Evolutionary conservation across 1,140 invertebrate genomes (phyloP).

Genomic region (Araneus ventricosus): DNA sequence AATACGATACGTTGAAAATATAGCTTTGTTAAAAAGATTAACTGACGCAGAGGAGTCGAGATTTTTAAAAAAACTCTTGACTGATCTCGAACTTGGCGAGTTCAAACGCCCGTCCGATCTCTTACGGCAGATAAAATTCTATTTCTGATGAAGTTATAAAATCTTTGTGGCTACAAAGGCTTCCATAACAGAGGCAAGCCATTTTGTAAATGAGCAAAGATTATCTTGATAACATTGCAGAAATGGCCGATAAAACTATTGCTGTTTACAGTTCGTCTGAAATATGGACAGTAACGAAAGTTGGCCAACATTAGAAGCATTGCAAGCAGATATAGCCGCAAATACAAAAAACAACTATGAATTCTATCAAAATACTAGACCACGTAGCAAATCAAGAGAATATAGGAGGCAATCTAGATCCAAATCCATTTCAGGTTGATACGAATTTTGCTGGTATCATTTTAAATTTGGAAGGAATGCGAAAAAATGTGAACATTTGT

Average conservation of each 20-base stretch:
- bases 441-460: no score
- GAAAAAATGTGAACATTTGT: no score
- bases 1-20: not conserved
- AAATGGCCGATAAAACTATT: constrained; percentile 14
- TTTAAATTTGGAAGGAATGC: no score
- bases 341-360: no score
- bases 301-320: not conserved
- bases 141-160: constrained; percentile 18
- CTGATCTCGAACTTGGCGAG: not conserved
- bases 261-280: not conserved
- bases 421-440: no score
- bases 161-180: not conserved
- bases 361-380: no score
- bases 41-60: not conserved
- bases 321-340: no score
- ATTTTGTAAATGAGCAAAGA: not conserved
- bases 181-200: not conserved
- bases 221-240: not conserved
- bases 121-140: not conserved
- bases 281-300: not conserved
- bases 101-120: not conserved
- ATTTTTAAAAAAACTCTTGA: constrained; percentile 21
- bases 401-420: no score
- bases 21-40: not conserved
- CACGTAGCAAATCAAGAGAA: no score